Percentiles rank a stretch among this genome's conserved stretches.
These are phyloP conservation scores for Calephelis virginiensis DNA, from an alignment of 1,140 invertebrate genomes.

Conservation along the genomic window DNA sequence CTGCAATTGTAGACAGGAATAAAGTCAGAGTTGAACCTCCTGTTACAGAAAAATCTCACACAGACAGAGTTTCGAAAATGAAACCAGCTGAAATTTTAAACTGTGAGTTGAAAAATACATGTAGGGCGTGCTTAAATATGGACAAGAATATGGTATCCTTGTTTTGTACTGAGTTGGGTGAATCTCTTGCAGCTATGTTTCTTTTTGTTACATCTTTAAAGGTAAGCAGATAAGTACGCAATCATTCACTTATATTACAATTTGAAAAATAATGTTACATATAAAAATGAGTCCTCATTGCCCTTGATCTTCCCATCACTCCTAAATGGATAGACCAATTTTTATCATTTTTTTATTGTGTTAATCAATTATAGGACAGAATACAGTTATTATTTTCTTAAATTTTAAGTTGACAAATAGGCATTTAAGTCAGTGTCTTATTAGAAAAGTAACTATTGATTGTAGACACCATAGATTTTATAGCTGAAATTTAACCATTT, in stretches of 20 bases:
- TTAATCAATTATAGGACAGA: no score
- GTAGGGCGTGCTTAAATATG: slow-evolving; percentile 46
- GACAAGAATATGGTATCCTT: slow-evolving; percentile 38
- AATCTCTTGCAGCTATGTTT: slow-evolving; percentile 42
- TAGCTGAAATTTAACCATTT: no score
- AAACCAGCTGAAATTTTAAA: not conserved
- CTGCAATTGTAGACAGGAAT: slow-evolving; percentile 25
- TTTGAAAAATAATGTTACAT: not conserved
- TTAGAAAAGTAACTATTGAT: no score
- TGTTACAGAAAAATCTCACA: not conserved
- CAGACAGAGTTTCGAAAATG: slow-evolving; percentile 8
- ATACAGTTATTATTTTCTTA: no score
- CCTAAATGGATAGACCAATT: no score
- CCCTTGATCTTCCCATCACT: no score
- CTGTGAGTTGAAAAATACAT: slow-evolving; percentile 33
- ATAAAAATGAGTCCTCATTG: not conserved
- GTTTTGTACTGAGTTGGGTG: slow-evolving; percentile 28
- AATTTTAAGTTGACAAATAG: no score
- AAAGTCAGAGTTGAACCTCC: not conserved
- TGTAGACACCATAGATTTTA: no score
- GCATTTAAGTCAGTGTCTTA: no score
- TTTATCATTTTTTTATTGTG: no score
- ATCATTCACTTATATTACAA: not conserved
- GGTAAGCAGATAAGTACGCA: slow-evolving; percentile 34
- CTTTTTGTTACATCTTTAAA: slow-evolving; percentile 42